phyloP scores from a whole-genome alignment of 2,113 vertebrate species.

The Sardina pilchardus region DNA sequence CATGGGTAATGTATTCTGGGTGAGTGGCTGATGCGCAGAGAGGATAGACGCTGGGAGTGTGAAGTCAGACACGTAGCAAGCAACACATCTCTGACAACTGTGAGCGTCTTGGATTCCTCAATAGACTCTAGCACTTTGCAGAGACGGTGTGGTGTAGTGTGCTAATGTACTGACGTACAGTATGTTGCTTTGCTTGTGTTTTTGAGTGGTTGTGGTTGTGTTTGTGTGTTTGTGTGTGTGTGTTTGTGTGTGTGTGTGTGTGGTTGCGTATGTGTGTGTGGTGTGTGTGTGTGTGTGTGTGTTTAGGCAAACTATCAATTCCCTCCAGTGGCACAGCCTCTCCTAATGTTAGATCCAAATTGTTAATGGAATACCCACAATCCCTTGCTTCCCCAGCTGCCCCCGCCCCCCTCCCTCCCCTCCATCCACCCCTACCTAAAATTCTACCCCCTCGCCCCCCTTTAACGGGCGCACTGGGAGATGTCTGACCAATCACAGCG shows the following conservation, averaged over 20 bases:
- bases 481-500: background rate
- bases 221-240: too few species aligned
- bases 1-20: background rate
- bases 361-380: conserved; percentile 1
- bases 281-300: too few species aligned
- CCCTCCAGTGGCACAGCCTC: too few species aligned
- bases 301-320: too few species aligned
- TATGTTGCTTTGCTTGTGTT: too few species aligned
- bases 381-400: background rate
- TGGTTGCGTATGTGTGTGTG: too few species aligned
- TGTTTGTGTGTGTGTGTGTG: too few species aligned
- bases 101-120: background rate
- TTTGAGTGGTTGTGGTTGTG: too few species aligned
- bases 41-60: background rate
- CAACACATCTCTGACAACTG: background rate
- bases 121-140: background rate
- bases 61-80: background rate
- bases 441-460: background rate
- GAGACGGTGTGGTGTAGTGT: too few species aligned
- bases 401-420: background rate
- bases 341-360: background rate
- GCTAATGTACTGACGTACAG: background rate
- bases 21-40: background rate
- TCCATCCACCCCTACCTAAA: background rate
- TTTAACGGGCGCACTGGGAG: background rate